phyloP scores from a whole-genome alignment of 2,888 invertebrate species.

The Coremacera marginata region DNA sequence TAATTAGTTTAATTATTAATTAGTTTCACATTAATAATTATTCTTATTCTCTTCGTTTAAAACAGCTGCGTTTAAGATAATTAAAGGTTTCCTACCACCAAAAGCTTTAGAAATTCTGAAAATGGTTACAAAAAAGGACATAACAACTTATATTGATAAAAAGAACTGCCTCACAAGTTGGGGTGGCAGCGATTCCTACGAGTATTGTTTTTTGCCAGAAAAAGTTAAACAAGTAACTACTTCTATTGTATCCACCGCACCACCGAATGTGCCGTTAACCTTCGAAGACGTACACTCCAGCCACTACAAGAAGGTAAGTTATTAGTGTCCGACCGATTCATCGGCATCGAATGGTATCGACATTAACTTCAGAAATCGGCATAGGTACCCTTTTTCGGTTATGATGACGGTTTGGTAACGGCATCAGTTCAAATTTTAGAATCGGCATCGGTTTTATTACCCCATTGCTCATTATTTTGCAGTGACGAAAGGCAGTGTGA shows the following conservation, averaged over 20 bases:
- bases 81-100: conserved; percentile 87
- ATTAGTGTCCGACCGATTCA: no score
- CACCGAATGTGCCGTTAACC: conserved; percentile 30
- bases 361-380: no score
- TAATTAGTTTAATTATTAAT: no score
- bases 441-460: no score
- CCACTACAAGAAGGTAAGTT: conserved; percentile 58
- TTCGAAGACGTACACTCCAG: conserved; percentile 47
- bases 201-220: conserved; percentile 78
- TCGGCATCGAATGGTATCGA: no score
- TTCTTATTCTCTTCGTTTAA: conserved; percentile 52
- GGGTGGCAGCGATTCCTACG: conserved; percentile 84
- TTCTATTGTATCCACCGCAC: background rate
- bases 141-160: conserved; percentile 80
- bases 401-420: background rate
- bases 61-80: conserved; percentile 89
- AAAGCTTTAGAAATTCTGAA: conserved; percentile 91
- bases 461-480: no score
- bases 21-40: background rate
- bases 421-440: no score
- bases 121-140: conserved; percentile 80
- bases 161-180: conserved; percentile 82
- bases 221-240: conserved; percentile 22
- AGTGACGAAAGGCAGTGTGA: no score
- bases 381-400: background rate